A percentile compares a stretch with the other conserved stretches of the same genome.
These are phyloP conservation scores for Allobates femoralis DNA, from an alignment of 2,797 vertebrate genomes.

Conservation along the genomic window DNA sequence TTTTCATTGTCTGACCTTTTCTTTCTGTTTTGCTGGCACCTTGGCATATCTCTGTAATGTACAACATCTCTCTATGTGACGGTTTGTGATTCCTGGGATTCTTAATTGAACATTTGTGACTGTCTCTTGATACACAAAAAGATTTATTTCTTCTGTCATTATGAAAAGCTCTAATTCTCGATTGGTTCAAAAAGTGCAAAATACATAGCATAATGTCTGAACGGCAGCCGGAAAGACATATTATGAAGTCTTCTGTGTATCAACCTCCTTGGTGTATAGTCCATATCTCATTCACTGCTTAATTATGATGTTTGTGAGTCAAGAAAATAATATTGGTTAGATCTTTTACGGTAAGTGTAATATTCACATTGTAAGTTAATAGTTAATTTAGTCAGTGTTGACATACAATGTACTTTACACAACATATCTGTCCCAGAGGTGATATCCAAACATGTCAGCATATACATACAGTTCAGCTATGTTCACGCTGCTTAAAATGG, in stretches of 20 bases:
- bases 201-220: neutral
- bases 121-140: constrained; percentile 65
- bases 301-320: constrained; percentile 4
- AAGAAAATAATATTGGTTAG: constrained; percentile 47
- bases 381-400: constrained; percentile 59
- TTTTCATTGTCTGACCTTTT: constrained; percentile 65
- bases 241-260: constrained; percentile 66
- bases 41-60: constrained; percentile 65
- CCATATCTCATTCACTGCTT: constrained; percentile 62
- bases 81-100: constrained; percentile 68
- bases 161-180: neutral
- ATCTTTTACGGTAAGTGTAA: constrained; percentile 58
- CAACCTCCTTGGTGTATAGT: constrained; percentile 60
- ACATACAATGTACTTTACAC: constrained; percentile 50
- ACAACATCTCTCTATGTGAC: constrained; percentile 66
- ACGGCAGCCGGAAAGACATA: neutral
- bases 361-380: constrained; percentile 34
- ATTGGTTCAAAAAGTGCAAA: neutral
- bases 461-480: neutral
- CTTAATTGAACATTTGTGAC: constrained; percentile 68
- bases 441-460: neutral
- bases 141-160: constrained; percentile 44
- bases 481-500: no score
- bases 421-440: neutral
- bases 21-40: constrained; percentile 64